Percentiles rank a stretch among this genome's conserved stretches.
phyloP scores from a whole-genome alignment of 2,797 vertebrate genomes.

The Valencia hispanica region DNA sequence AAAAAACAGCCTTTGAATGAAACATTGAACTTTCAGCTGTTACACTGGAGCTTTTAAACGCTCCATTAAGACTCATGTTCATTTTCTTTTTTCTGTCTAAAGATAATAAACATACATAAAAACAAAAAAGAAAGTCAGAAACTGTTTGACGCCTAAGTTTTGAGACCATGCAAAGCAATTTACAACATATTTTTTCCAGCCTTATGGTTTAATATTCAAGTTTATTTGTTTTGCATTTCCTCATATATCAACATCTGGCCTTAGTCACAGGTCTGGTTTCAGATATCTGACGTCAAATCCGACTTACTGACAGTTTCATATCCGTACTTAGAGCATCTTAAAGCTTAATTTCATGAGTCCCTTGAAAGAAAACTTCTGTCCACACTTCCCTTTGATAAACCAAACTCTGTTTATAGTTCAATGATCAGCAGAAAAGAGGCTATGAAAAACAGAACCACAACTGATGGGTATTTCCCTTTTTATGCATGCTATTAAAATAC shows the following conservation, averaged over 20 bases:
- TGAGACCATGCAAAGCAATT: not conserved
- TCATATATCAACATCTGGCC: not conserved
- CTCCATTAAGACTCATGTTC: not conserved
- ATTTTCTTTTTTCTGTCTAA: not conserved
- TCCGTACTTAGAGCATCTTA: not conserved
- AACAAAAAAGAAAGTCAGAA: not conserved
- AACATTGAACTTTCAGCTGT: not conserved
- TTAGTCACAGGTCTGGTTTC: not conserved
- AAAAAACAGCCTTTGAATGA: not conserved
- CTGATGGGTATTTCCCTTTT: not conserved
- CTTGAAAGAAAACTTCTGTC: not conserved
- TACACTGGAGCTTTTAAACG: not conserved
- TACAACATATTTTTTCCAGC: not conserved
- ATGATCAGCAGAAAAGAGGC: slow-evolving; percentile 35
- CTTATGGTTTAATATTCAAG: not conserved
- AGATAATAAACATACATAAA: not conserved
- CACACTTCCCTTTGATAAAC: not conserved
- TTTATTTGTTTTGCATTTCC: not conserved
- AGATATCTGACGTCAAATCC: not conserved
- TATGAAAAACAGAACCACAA: not conserved
- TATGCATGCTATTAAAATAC: not conserved
- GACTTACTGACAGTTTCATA: not conserved
- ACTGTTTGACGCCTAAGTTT: not conserved
- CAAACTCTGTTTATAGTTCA: not conserved
- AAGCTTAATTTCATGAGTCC: not conserved